These are phyloP conservation scores for Ridgeia piscesae DNA, from an alignment of 1,140 invertebrate genomes.

Conservation along the genomic window DNA sequence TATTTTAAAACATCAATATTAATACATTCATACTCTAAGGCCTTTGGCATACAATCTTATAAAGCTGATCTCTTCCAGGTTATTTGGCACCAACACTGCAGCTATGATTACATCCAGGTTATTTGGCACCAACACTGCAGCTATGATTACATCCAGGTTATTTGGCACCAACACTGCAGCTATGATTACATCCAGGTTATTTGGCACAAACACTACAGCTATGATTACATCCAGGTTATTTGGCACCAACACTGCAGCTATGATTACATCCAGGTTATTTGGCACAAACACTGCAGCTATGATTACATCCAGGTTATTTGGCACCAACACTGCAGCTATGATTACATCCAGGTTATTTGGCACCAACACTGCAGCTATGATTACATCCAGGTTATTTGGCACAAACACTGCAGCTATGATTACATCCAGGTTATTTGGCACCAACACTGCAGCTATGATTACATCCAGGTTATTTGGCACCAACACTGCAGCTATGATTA, in stretches of 20 bases:
- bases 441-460: neutral
- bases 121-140: neutral
- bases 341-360: neutral
- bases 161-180: neutral
- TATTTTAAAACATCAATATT: neutral
- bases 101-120: neutral
- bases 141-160: neutral
- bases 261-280: neutral
- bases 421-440: neutral
- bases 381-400: neutral
- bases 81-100: no score
- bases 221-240: neutral
- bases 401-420: neutral
- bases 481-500: neutral
- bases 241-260: neutral
- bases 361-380: neutral
- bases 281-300: neutral
- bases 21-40: neutral
- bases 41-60: no score
- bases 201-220: neutral
- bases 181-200: neutral
- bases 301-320: neutral
- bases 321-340: neutral
- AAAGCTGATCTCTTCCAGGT: neutral
- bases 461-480: neutral